A percentile compares a stretch with the other conserved stretches of the same genome.
Evolutionary conservation across 2,888 invertebrate species (phyloP).

Genomic region (Clanis bilineata): DNA sequence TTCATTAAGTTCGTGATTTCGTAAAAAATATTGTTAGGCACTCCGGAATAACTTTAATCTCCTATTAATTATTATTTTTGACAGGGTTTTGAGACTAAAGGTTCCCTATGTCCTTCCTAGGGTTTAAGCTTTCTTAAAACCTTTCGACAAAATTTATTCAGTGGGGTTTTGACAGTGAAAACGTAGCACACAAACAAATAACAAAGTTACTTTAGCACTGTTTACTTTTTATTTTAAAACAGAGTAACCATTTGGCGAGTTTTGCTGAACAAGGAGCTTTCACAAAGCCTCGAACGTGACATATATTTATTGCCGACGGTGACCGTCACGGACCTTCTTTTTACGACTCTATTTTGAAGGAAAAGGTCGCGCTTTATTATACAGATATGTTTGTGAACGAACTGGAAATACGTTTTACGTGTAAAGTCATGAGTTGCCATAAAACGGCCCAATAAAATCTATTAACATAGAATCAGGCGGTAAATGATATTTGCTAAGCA

Average conservation of each 20-base stretch:
- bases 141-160: too few relatives aligned
- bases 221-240: background rate
- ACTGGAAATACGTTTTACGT: slow-evolving; percentile 3
- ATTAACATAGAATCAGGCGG: slow-evolving; percentile 48
- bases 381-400: background rate
- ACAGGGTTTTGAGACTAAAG: too few relatives aligned
- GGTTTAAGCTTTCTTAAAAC: too few relatives aligned
- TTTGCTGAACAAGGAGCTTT: background rate
- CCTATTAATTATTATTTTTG: too few relatives aligned
- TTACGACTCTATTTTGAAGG: slow-evolving; percentile 2
- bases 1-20: too few relatives aligned
- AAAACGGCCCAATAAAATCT: slow-evolving; percentile 36
- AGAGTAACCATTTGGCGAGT: background rate
- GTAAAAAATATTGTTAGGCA: too few relatives aligned
- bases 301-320: slow-evolving; percentile 4
- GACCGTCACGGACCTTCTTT: background rate
- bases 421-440: slow-evolving; percentile 11
- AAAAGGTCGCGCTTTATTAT: background rate
- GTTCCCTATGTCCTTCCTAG: too few relatives aligned
- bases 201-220: too few relatives aligned
- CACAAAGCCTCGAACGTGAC: background rate
- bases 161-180: too few relatives aligned
- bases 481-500: slow-evolving; percentile 59
- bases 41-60: too few relatives aligned
- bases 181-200: too few relatives aligned